Evolutionary conservation across 2,888 invertebrate species (phyloP), one percentile per base, ranked within the genome.

Genomic region (Acronicta leporina): DNA sequence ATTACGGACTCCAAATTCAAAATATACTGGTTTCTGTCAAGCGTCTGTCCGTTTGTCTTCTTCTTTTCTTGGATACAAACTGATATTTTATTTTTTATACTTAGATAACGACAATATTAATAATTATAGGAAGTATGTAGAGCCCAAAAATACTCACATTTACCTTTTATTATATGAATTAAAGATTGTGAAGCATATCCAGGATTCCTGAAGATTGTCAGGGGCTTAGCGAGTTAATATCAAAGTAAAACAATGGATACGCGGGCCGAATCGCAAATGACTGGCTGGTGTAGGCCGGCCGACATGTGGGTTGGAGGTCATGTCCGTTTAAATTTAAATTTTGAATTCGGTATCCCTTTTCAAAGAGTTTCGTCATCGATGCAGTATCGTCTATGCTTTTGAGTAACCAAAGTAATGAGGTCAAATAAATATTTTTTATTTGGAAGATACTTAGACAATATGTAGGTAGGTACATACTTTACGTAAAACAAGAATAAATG

Each of bases 301-400:
- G 85, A 80, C 90, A 92, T 93, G 94, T 94, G 93, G 94, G 94
- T 83, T 86, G 90, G 91, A 94, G 94, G 94, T 92, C 92, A 89
- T 80, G 81, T 81, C 76, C 82, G 82, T 81, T 84, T 82, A 80
- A 80, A 84, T 85, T 86, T 86, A 81, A 79, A 83, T 82, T 84
- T 83, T 85, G 78, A 82, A 86, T 83, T 85, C 84, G 68, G 79
- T 75, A 79, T 79, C 78, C 80, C 77, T 74, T 75, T 75, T 75
- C 73, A 71, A 68, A 65, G 61, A 50, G 49, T 63, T 71, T 62
- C 43, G 63, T 63, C 63, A 69, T 25, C 53, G n/a, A 53, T 50
- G 48, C 2, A 27, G 48, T 47, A 47, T 56, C 14, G 38, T 15
- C 20, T 63, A 55, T 49, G 15, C 30, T 14, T 57, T 16, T 45